Evolutionary conservation across 2,888 invertebrate genomes (phyloP).

Genomic region (Agrochola lychnidis): DNA sequence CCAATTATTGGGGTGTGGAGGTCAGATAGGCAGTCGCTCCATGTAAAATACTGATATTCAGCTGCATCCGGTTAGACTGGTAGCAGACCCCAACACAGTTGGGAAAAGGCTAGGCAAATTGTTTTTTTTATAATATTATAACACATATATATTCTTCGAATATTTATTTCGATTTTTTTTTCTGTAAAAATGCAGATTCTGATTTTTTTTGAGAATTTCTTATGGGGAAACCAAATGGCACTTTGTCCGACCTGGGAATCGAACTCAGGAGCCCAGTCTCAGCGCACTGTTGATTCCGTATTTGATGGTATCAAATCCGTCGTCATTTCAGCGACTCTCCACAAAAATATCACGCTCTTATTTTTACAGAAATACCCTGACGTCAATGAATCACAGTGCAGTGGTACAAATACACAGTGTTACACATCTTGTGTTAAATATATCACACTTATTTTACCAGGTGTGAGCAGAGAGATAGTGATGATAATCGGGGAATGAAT

Average conservation of each 20-base stretch:
- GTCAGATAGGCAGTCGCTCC: too few relatives aligned
- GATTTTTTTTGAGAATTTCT: too few relatives aligned
- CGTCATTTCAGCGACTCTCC: slow-evolving; percentile 5
- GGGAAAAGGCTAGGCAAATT: too few relatives aligned
- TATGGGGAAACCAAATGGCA: too few relatives aligned
- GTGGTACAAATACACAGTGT: slow-evolving; percentile 29
- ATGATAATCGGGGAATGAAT: not conserved
- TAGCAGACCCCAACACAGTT: too few relatives aligned
- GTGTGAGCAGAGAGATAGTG: slow-evolving; percentile 35
- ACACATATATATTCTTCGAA: too few relatives aligned
- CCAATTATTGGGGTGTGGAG: too few relatives aligned
- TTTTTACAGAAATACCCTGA: slow-evolving; percentile 60
- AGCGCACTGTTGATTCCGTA: not conserved
- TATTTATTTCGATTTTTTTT: too few relatives aligned
- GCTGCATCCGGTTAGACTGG: too few relatives aligned
- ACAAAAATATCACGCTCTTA: slow-evolving; percentile 37
- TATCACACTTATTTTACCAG: slow-evolving; percentile 37
- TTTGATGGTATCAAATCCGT: not conserved
- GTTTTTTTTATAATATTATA: too few relatives aligned
- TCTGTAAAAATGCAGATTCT: too few relatives aligned
- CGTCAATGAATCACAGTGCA: slow-evolving; percentile 67
- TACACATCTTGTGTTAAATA: slow-evolving; percentile 47
- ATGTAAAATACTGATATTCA: too few relatives aligned
- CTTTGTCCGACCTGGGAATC: not conserved
- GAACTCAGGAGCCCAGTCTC: not conserved